Evolutionary conservation across 2,797 vertebrate species (phyloP), one percentile per base, ranked within the genome.

Genomic region (Oryzias dopingdopingensis): DNA sequence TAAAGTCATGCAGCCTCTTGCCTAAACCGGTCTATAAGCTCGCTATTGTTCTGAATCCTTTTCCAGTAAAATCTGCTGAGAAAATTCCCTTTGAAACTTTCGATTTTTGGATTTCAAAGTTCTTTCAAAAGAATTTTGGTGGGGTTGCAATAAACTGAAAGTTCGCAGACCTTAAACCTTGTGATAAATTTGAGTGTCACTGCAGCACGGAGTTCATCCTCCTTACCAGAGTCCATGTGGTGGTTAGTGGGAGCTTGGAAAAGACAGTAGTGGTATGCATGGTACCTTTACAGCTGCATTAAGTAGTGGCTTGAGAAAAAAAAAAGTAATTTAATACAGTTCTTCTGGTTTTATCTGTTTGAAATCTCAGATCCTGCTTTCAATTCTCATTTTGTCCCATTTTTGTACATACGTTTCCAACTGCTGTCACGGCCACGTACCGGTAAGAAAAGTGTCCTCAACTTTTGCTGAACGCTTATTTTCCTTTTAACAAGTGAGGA

Each of bases 281-380:
- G 40, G 51, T 10, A 37, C 18, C 29, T 44, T 49, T 67, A 42
- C 67, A 4, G 12, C 53, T 64, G 15, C 37, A 37, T 52, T 26
- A 48, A 70, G 56, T 43, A 49, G 46, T 24, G 37, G 49, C 53
- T 47, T 5, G 52, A 40, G 51, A 55, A 69, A 50, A 52, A 52
- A 67, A 18, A 55, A 56, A 79, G 69, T 53, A 58, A 61, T 68
- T 67, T 69, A 59, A 37, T 42, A 50, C 58, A 66, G 76, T 67
- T 79, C 54, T 52, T 68, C 50, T 55, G 4, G 50, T 67, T 64
- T 70, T 52, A 72, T 74, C 65, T 56, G 6, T 32, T 60, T 44
- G 67, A 75, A 62, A 80, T 79, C 72, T 68, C 56, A 68, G 51
- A 62, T 53, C 60, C 15, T 1, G 42, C n/a, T 50, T 65, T 72